Evolutionary conservation across 2,113 vertebrate genomes (phyloP), one percentile per base, ranked within the genome.

Genomic region (Meriones unguiculatus): DNA sequence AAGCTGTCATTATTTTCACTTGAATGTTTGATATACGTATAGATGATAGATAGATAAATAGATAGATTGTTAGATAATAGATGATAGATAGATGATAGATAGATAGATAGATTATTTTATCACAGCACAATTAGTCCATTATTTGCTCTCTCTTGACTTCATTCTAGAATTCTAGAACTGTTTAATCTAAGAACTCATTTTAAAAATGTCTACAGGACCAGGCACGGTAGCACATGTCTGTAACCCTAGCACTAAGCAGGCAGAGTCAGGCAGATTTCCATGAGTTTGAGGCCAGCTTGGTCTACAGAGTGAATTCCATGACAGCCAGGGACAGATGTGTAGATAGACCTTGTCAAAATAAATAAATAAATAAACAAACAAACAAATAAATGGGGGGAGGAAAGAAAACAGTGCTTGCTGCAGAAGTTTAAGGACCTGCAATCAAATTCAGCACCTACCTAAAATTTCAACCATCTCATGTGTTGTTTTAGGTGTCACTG

Each of bases 81-180:
- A 65, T 65, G 25, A 67, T 67, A 67, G 10, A 69, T 69, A 32
- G 28, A 69, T 69, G 28, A 32, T 32, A 5, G 67, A 70, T 20
- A 72, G 15, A 38, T 38, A 38, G 7, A 72, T 8, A 38, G n/a
- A 75, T 41, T 7, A 95, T 75, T 93, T 90, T 94, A 92, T 88
- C 50, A 59, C 14, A 46, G 62, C 8, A 94, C 2, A 84, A 14
- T 78, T 80, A 70, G 10, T 15, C 24, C 73, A n/a, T 87, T 32
- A 86, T 59, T 87, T 89, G n/a, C 64, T 88, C 81, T 75, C 82
- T 81, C 69, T 95, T 93, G 41, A 38, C 73, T 81, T 95, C 5
- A 46, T 46, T 46, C 46, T 46, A 46, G 46, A 46, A 46, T 46
- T 46, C 46, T 46, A 46, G 46, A 46, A 46, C 46, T 46, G 46